Conservation (phyloP, 2,888 invertebrate species). For the Orthonevra nobilis region DNA sequence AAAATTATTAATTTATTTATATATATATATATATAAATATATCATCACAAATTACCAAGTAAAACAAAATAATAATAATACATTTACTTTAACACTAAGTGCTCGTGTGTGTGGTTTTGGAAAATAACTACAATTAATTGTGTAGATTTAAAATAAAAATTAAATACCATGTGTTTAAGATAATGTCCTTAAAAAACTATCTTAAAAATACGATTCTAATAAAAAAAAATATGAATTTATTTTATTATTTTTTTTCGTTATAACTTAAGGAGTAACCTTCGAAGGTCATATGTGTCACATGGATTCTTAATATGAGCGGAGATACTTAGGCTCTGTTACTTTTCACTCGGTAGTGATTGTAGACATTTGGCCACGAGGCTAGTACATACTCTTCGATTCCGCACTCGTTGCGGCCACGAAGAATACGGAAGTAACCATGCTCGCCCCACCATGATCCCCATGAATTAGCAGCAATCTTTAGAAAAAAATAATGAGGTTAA, state of each 20-base stretch:
- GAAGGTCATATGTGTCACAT: conserved; percentile 74
- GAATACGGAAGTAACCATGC: conserved; percentile 92
- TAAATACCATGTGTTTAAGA: conserved; percentile 68
- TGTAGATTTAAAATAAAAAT: conserved; percentile 1
- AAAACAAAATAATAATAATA: conserved; percentile 42
- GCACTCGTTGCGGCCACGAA: conserved; percentile 91
- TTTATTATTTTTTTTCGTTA: conserved; percentile 41
- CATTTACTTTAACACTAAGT: conserved; percentile 26
- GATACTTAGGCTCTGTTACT: conserved; percentile 71
- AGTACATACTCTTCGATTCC: conserved; percentile 95
- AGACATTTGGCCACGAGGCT: conserved; percentile 84
- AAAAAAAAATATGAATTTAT: conserved; percentile 41
- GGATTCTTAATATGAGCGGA: conserved; percentile 67
- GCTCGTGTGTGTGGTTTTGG: conserved; percentile 17
- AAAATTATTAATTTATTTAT: conserved; percentile 39
- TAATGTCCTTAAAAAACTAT: conserved; percentile 72
- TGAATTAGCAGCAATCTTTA: conserved; percentile 95
- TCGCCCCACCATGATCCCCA: conserved; percentile 97
- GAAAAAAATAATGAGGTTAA: too few species aligned
- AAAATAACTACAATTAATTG: conserved; percentile 15
- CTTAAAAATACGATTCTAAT: conserved; percentile 73
- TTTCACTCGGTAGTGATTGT: conserved; percentile 74
- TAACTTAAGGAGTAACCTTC: conserved; percentile 40
- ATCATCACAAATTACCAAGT: conserved; percentile 61
- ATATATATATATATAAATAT: conserved; percentile 35